Evolutionary conservation across 2,797 vertebrate genomes (phyloP).

Genomic region (Falco peregrinus): DNA sequence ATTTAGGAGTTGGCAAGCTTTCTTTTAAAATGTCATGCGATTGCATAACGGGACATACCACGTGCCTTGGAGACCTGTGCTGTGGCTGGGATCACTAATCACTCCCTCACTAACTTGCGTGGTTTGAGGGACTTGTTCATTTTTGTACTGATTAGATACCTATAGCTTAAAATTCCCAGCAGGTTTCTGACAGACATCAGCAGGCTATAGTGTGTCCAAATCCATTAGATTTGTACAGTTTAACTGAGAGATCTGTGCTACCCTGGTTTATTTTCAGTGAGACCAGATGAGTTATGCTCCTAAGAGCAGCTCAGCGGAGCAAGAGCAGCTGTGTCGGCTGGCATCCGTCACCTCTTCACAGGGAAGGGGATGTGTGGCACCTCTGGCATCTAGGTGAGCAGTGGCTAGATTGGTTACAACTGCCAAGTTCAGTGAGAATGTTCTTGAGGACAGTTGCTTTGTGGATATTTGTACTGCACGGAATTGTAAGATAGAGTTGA

Average conservation of each 20-base stretch:
- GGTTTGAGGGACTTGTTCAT: background rate
- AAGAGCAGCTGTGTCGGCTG: background rate
- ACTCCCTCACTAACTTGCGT: background rate
- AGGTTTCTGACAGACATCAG: background rate
- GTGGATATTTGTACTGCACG: background rate
- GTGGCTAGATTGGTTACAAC: background rate
- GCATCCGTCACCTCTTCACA: background rate
- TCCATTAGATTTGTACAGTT: background rate
- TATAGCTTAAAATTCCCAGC: background rate
- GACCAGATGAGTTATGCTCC: background rate
- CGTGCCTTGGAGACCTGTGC: background rate
- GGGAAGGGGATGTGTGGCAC: background rate
- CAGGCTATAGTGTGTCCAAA: background rate
- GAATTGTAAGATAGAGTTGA: background rate
- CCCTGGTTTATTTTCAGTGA: background rate
- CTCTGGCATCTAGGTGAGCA: background rate
- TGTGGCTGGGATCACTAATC: background rate
- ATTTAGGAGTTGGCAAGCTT: background rate
- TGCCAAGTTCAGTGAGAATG: background rate
- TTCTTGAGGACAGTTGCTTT: background rate
- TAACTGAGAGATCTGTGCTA: background rate
- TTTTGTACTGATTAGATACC: background rate
- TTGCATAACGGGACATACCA: background rate
- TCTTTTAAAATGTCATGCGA: rapidly evolving
- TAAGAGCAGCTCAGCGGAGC: background rate